These are phyloP conservation scores for Bombus waltoni DNA, from an alignment of 1,140 invertebrate species.

Conservation along the genomic window DNA sequence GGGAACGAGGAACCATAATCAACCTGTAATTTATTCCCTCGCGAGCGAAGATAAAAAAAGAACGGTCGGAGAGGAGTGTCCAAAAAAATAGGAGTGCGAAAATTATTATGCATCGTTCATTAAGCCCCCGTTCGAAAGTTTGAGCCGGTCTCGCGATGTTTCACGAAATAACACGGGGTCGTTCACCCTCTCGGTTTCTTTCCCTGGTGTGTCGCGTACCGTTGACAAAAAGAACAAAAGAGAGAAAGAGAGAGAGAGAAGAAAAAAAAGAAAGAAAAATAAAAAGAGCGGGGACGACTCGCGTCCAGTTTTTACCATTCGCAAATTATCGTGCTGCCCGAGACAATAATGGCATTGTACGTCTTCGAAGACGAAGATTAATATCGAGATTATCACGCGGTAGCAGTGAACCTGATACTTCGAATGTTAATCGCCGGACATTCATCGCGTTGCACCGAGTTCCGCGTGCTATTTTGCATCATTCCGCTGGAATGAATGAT, in stretches of 20 bases:
- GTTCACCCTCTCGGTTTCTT: conserved; percentile 2
- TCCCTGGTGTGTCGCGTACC: neutral
- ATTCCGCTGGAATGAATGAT: conserved; percentile 47
- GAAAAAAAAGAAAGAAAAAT: neutral
- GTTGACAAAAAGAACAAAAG: too few species aligned
- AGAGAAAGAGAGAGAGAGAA: too few species aligned
- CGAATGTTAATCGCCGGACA: conserved; percentile 41
- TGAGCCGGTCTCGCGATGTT: neutral
- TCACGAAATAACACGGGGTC: neutral
- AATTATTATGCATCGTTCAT: neutral
- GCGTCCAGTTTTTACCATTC: conserved; percentile 38
- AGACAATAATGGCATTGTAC: conserved; percentile 56
- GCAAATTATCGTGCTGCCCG: conserved; percentile 42
- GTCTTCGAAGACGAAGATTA: conserved; percentile 62
- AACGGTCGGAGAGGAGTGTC: too few species aligned
- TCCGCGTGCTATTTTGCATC: conserved; percentile 48
- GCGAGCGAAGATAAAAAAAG: neutral
- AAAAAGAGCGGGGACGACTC: conserved; percentile 11
- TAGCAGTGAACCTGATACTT: conserved; percentile 48
- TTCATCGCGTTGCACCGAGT: conserved; percentile 23
- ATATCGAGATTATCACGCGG: conserved; percentile 56
- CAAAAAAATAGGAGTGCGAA: too few species aligned
- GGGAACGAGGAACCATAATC: neutral
- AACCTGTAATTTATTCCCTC: neutral
- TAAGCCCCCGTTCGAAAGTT: neutral